Base-by-base conservation (phyloP, 2,888 invertebrate genomes). In the Drosophila rubida region DNA sequence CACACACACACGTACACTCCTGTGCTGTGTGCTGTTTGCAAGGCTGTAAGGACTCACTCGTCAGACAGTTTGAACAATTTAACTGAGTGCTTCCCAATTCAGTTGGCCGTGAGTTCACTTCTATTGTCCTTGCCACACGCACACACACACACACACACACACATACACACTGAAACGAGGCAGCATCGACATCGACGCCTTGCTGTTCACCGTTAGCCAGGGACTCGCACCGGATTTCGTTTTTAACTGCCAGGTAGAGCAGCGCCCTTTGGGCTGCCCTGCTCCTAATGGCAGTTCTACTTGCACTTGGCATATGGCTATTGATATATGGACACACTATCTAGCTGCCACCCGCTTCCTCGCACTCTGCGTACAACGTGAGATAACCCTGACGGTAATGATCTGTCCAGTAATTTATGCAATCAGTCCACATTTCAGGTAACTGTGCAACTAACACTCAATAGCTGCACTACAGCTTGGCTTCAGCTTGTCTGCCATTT, bases 1-100 rank as follows among this genome's bases (percentile, higher is more conserved):
- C 27, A 27, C 9, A 8, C 9, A 25, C 27, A 9, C n/a, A n/a
- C n/a, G 8, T 0, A 2, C 7, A 2, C 27, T 27, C 60, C 60
- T 49, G 45, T 44, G 7, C 2, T 39, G 45, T 51, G 35, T 37
- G 54, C 32, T 54, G 42, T 55, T 50, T 60, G 22, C 44, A 37
- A 14, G 35, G 19, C 13, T 65, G 39, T 53, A 13, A 42, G 69
- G 49, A 27, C 53, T 19, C 58, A 42, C 44, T 23, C 51, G 61
- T 61, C 73, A 66, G 60, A 64, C 88, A 65, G 83, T 69, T 53
- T 57, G 69, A 55, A 88, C 88, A 83, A 87, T 83, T 87, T 70
- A 77, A 70, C 69, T 72, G 84, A 88, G 88, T 87, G 87, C 83
- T 74, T 66, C 61, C 69, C 63, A 67, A 63, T 58, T 65, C 57